Base-by-base conservation (phyloP, 2,113 vertebrate species). In the Nothocercus nigrocapillus region DNA sequence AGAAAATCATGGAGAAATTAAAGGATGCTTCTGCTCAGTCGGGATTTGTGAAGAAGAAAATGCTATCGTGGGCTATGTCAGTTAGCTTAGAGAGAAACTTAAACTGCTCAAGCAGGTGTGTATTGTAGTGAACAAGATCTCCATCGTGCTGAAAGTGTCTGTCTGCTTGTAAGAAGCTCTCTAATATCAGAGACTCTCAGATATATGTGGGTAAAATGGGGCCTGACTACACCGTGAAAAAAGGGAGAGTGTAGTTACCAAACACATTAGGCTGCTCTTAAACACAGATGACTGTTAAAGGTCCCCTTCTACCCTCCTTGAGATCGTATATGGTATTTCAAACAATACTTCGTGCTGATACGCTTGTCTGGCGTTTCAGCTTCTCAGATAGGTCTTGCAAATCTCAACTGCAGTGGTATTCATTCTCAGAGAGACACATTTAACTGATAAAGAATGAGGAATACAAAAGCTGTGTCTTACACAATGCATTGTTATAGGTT, bases 1-100 rank as follows among this genome's bases (percentile, higher is more conserved):
- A 99, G 97, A 99, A 99, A 96, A 98, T 99, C 42, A 99, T 99
- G 99, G 99, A 99, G 94, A 98, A 97, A 53, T 98, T 99, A 90
- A 98, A 98, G 93, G 98, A 98, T 59, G 97, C 58, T 45, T 97
- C 96, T 3, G 97, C 98, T 70, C 98, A 98, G 95, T 97, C 98
- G 40, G 98, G 99, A 66, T 98, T 98, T 89, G 15, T 99, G 93
- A 98, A 98, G 90, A 99, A 96, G 97, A 99, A 98, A 92, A 95
- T 99, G 94, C 90, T 99, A 15, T 98, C 98, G 9, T 99, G 98
- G 99, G 99, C 98, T 47, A 99, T 98, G 98, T 98, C 98, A 5
- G 97, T 99, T 90, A 98, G 97, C 73, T 91, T 98, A 95, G 98
- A 98, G 73, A 98, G 94, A 85, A 98, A 99, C 88, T 94, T 98